These are phyloP conservation scores for Tachycineta bicolor DNA, from an alignment of 2,113 vertebrate species.

Conservation along the genomic window DNA sequence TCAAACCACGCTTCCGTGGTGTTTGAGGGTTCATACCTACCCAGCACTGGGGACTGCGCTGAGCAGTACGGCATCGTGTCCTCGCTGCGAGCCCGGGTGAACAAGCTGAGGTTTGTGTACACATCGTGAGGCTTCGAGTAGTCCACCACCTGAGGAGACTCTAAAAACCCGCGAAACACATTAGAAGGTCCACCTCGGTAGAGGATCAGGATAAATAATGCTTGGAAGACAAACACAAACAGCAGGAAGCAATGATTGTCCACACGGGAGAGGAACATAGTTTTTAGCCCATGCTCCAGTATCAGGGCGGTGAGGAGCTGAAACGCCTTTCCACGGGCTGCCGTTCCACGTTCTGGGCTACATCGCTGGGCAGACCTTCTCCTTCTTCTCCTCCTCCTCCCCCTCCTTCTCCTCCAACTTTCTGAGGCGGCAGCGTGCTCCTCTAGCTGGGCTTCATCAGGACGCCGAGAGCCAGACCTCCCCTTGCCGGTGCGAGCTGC, in stretches of 20 bases:
- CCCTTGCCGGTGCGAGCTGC: background rate
- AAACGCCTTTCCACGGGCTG: background rate
- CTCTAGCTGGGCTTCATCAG: background rate
- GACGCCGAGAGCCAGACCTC: background rate
- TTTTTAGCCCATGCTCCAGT: background rate
- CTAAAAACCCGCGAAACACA: background rate
- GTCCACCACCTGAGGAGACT: constrained; percentile 6
- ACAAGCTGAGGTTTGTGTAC: constrained; percentile 72
- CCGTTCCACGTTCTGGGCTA: background rate
- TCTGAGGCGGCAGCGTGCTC: background rate
- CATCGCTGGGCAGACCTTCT: background rate
- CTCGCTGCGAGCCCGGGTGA: background rate
- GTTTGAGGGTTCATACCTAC: constrained; percentile 29
- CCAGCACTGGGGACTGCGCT: constrained; percentile 39
- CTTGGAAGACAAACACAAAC: constrained; percentile 58
- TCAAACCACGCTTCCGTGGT: rapidly evolving
- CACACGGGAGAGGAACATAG: constrained; percentile 43
- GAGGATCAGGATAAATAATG: constrained; percentile 65
- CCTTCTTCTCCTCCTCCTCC: background rate
- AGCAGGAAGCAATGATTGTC: constrained; percentile 66
- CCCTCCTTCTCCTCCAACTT: background rate
- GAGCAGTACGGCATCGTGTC: constrained; percentile 33
- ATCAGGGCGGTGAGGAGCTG: background rate
- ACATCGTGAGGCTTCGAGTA: constrained; percentile 68
- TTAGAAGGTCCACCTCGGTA: constrained; percentile 55